Base-by-base conservation (phyloP, 92 coral and sea anemone genomes). In the Zoanthus gigantus region DNA sequence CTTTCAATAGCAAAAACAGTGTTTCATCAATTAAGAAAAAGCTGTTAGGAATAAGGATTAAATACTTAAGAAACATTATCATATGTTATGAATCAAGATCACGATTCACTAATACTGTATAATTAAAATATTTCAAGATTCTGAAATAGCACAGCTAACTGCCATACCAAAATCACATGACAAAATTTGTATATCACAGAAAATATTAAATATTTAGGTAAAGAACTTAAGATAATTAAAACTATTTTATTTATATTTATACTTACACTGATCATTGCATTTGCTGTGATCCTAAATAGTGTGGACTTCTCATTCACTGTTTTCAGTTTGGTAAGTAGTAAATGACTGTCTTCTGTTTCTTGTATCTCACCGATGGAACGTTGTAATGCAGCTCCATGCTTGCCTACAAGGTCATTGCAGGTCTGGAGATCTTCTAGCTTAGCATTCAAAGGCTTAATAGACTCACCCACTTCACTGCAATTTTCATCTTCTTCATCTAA, bases 261-360 rank as follows among this genome's bases (percentile, higher is more conserved):
- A 95, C 99, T 90, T 89, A 97, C 99, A 92, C 98, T 97, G 31
- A 97, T 97, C 99, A 97, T 97, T 75, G 99, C 99, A 92, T 96
- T 97, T 72, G 99, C 95, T 78, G 99, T 97, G 67, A 97, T 97
- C 89, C 99, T 87, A 80, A 97, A 97, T 78, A 97, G 87, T 16
- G 99, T 97, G 57, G 99, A 96, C 89, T 97, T 97, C 92, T 97
- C 99, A 53, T 97, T 97, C 77, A 95, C 99, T 60, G 93, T 72
- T 79, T 97, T 97, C 18, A 97, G 88, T 79, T 94, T 97, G 72
- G 94, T 73, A 54, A 94, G 69, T 72, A 94, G 84, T 10, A 94
- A 68, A 6, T 88, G 87, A 50, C 93, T 90, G 72, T 97, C 98
- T 78, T 93, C 95, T 15, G 94, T 90, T 80, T 95, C 99, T 73